Conservation (phyloP, 1,140 invertebrate genomes). For the Drosophila mauritiana region DNA sequence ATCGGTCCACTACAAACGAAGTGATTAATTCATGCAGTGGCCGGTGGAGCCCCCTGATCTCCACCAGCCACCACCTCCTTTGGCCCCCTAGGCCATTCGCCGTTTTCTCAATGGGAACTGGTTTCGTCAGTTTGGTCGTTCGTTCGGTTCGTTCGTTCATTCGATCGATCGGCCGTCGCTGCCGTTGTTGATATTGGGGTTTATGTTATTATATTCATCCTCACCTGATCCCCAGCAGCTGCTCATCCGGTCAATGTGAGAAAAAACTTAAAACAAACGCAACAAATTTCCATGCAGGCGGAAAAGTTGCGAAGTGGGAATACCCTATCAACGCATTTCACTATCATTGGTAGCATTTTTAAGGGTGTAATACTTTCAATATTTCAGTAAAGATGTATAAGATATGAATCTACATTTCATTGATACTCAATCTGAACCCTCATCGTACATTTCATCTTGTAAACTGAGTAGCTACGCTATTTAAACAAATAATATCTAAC, state of each 20-base stretch:
- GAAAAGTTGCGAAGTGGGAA: conserved; percentile 1
- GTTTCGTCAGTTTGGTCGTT: conserved; percentile 72
- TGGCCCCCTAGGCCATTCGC: conserved; percentile 49
- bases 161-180: conserved; percentile 44
- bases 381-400: no score
- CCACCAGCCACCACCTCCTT: conserved; percentile 16
- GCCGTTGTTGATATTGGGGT: conserved; percentile 78
- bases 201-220: conserved; percentile 83
- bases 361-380: not conserved
- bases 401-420: no score
- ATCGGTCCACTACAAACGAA: conserved; percentile 74
- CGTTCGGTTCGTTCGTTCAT: conserved; percentile 22
- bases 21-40: conserved; percentile 83
- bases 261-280: conserved; percentile 70
- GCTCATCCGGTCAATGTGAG: conserved; percentile 83
- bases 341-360: no score
- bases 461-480: no score
- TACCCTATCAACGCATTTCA: conserved; percentile 3
- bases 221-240: conserved; percentile 83
- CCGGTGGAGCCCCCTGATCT: conserved; percentile 11
- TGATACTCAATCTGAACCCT: no score
- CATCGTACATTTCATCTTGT: no score
- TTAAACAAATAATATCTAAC: no score
- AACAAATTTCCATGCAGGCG: conserved; percentile 2
- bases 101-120: conserved; percentile 81